phyloP scores from a whole-genome alignment of 2,113 vertebrate genomes.

The Columbina picui region DNA sequence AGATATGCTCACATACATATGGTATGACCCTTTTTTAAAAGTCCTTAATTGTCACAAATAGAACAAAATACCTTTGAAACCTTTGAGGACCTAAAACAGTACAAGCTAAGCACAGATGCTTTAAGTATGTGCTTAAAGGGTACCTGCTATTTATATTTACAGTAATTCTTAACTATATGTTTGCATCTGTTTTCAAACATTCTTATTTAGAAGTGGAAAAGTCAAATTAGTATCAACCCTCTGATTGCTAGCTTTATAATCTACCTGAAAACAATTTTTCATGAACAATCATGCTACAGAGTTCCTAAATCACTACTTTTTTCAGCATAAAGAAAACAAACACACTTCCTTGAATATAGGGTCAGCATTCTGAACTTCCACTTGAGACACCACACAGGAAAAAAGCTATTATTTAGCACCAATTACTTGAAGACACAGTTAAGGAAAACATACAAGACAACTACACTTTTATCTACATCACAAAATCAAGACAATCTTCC shows the following conservation, averaged over 20 bases:
- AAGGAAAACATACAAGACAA: not conserved
- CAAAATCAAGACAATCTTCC: not conserved
- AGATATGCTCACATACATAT: not conserved
- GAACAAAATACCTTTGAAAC: not conserved
- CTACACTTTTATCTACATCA: not conserved
- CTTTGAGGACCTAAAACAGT: not conserved
- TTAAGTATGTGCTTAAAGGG: not conserved
- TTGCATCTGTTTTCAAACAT: not conserved
- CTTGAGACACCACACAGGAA: not conserved
- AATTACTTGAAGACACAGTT: not conserved
- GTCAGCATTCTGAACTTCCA: not conserved
- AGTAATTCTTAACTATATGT: not conserved
- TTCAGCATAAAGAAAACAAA: not conserved
- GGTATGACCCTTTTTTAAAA: not conserved
- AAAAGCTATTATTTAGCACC: not conserved
- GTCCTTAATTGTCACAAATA: not conserved
- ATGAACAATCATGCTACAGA: not conserved
- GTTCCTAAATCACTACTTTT: not conserved
- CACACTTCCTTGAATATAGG: accelerated
- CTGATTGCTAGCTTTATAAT: not conserved
- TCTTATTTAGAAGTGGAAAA: not conserved
- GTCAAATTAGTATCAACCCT: not conserved
- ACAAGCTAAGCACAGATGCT: not conserved
- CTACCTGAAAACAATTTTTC: not conserved
- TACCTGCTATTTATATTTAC: not conserved